These are phyloP conservation scores for Apostichopus japonicus DNA, from an alignment of 35 echinoderm and acorn worm genomes.

Conservation along the genomic window DNA sequence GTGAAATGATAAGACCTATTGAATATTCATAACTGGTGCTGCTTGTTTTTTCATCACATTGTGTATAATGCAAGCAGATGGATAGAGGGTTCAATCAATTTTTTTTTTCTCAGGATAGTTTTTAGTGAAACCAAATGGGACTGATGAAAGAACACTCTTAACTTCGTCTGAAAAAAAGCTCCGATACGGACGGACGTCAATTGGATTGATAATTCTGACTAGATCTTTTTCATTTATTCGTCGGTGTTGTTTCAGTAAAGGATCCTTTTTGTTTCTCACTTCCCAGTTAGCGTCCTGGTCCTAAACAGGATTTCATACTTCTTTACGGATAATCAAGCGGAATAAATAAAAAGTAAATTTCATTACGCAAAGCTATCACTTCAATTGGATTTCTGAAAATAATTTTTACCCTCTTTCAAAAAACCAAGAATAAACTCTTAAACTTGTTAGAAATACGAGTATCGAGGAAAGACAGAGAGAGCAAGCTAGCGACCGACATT, in stretches of 20 bases:
- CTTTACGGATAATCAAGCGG: background rate
- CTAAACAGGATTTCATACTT: background rate
- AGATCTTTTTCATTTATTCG: background rate
- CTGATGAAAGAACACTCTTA: background rate
- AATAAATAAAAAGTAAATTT: background rate
- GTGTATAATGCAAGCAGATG: conserved; percentile 19
- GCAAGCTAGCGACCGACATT: too few species aligned
- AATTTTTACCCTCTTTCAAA: too few species aligned
- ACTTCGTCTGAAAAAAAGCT: background rate
- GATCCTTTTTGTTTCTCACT: too few species aligned
- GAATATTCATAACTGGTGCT: background rate
- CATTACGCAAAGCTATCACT: too few species aligned
- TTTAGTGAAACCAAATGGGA: conserved; percentile 12
- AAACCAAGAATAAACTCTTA: too few species aligned
- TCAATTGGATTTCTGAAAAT: too few species aligned
- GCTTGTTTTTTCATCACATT: background rate
- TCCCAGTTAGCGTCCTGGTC: too few species aligned
- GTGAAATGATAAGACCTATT: background rate
- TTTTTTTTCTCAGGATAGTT: background rate
- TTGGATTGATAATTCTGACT: background rate
- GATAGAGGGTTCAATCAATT: conserved; percentile 5
- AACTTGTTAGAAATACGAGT: too few species aligned
- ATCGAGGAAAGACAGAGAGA: too few species aligned
- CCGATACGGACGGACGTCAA: background rate
- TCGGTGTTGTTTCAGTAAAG: too few species aligned